A percentile compares a stretch with the other conserved stretches of the same genome.
Conservation (phyloP, 2,888 invertebrate genomes). For the Linnaemya vulpina region DNA sequence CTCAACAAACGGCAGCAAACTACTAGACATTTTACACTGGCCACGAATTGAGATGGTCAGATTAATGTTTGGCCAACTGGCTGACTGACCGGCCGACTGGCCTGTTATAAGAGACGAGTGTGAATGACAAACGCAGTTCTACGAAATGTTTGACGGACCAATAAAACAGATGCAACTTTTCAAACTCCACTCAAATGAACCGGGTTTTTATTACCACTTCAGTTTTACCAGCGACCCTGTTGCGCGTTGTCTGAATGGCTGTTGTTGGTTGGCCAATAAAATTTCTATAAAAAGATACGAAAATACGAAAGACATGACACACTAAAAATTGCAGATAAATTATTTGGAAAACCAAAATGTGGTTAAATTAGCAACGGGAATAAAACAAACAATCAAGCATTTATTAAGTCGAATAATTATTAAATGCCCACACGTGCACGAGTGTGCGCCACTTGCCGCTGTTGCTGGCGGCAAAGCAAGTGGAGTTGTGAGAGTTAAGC, state of each 20-base stretch:
- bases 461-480: background rate
- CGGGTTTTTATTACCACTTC: background rate
- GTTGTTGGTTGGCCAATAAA: constrained; percentile 32
- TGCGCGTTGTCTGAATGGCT: background rate
- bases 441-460: background rate
- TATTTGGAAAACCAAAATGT: background rate
- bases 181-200: background rate
- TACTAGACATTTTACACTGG: background rate
- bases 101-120: background rate
- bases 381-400: background rate
- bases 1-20: constrained; percentile 15
- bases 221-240: background rate
- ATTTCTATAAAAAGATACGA: constrained; percentile 15
- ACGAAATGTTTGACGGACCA: background rate
- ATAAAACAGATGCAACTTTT: background rate
- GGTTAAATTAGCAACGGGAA: constrained; percentile 12
- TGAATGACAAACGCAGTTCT: background rate
- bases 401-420: constrained; percentile 2
- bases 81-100: too few species aligned
- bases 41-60: constrained; percentile 11
- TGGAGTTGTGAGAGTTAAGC: too few species aligned
- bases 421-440: too few species aligned
- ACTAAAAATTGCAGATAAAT: constrained; percentile 17
- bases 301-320: constrained; percentile 11
- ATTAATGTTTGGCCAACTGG: background rate